Evolutionary conservation across 2,888 invertebrate species (phyloP), one percentile per base, ranked within the genome.

Genomic region (Griposia aprilina): DNA sequence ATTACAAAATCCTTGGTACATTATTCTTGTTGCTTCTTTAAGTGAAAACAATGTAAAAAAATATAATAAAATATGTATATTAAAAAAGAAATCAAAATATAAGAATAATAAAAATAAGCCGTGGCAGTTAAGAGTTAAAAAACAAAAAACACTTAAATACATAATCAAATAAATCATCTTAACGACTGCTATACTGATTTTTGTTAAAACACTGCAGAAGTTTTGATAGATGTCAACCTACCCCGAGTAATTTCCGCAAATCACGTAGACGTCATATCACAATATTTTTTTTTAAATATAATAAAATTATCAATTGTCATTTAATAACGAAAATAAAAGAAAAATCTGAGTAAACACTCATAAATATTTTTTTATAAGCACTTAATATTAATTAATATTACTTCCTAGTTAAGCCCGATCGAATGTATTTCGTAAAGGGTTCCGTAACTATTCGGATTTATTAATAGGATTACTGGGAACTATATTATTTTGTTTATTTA

Each of bases 351-450:
- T 45, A 13, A 55, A 20, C n/a, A 41, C 23, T 78, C 70, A 52
- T 75, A 66, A 73, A 81, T 74, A 48, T 82, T 73, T 13, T 55
- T 36, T 59, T 70, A n/a, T 70, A 63, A 70, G 30, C 48, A 15
- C 36, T 26, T 41, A 62, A 73, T 77, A 75, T 80, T 20, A 66
- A 72, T 77, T 17, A 20, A 57, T 57, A 67, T 70, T 63, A 50
- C 36, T 80, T 75, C 48, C 48, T 70, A 70, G 50, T 11, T 41
- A 75, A 66, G 30, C 65, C 63, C 15, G 3, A 55, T 62, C 5
- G n/a, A 55, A 15, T 17, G 2, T n/a, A 48, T 50, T 30, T 0
- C n/a, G 10, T 1, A 63, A 30, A 23, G 0, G 36, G 41, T 81
- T 76, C 59, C 62, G 60, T 74, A 52, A 7, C 8, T 52, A 52